Evolutionary conservation across 1,140 invertebrate species (phyloP).

Genomic region (Drosophila sulfurigaster): DNA sequence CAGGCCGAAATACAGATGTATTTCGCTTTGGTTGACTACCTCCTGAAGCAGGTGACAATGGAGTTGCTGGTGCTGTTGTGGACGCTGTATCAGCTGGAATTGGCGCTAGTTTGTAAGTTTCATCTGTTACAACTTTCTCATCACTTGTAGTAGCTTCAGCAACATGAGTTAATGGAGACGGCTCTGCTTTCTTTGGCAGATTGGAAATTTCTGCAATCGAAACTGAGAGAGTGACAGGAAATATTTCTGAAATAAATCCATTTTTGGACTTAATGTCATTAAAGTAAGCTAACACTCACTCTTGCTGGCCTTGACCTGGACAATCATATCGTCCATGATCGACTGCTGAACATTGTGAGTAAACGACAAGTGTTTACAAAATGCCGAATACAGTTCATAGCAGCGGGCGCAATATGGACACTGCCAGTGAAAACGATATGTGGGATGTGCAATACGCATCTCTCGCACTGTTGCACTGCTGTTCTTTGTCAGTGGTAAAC

Average conservation of each 20-base stretch:
- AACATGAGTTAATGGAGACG: not conserved
- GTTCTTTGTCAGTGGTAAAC: not conserved
- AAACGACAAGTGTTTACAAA: conserved; percentile 49
- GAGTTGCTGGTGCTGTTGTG: not conserved
- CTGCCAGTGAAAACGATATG: conserved; percentile 52
- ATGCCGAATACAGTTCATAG: conserved; percentile 40
- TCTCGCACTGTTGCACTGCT: conserved; percentile 20
- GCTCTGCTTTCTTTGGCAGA: not conserved
- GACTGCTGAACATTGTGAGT: conserved; percentile 26
- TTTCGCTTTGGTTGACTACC: not conserved
- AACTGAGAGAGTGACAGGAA: not conserved
- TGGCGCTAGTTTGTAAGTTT: not conserved
- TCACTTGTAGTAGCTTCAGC: not conserved
- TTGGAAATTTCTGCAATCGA: not conserved
- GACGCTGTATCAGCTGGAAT: not conserved
- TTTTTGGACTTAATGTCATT: too few species aligned
- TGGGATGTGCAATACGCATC: conserved; percentile 31
- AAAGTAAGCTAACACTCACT: conserved; percentile 21
- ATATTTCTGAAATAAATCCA: not conserved
- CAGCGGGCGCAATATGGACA: conserved; percentile 48
- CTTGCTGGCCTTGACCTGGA: conserved; percentile 33
- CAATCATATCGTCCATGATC: conserved; percentile 26
- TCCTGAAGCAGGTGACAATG: not conserved
- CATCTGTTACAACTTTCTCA: not conserved
- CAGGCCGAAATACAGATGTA: not conserved